Conservation (phyloP, 1,140 invertebrate genomes). For the Diuraphis noxia region DNA sequence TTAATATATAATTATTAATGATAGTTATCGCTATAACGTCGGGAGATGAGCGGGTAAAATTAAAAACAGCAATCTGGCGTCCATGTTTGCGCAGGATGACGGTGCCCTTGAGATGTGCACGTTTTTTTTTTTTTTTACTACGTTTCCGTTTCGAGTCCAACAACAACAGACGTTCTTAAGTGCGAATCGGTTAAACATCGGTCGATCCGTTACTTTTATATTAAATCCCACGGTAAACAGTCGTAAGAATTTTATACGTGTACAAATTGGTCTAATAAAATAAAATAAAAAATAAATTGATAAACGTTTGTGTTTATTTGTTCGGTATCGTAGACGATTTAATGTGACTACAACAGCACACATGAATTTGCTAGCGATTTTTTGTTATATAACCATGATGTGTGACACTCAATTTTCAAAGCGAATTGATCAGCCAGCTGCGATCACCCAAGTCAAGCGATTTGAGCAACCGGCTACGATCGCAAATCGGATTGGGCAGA, state of each 20-base stretch:
- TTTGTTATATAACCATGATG: constrained; percentile 32
- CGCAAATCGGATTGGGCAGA: too few relatives aligned
- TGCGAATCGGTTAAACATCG: background rate
- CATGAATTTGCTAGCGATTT: constrained; percentile 2
- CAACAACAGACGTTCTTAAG: constrained; percentile 25
- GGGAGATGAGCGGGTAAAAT: background rate
- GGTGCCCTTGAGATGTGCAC: constrained; percentile 30
- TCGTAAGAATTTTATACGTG: background rate
- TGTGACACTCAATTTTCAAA: background rate
- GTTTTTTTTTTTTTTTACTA: constrained; percentile 30
- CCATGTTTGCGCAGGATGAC: constrained; percentile 18
- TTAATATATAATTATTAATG: background rate
- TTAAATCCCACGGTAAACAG: background rate
- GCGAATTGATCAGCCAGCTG: too few relatives aligned
- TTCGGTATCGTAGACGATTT: background rate
- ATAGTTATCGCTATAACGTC: background rate
- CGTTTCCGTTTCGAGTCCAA: constrained; percentile 36
- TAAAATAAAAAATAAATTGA: background rate
- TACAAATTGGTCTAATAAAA: background rate
- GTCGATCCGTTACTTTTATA: constrained; percentile 18
- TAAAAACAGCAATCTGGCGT: background rate
- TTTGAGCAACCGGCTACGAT: background rate
- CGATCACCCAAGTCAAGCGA: too few relatives aligned
- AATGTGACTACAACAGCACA: background rate
- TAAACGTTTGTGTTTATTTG: background rate